Percentiles rank a stretch among this genome's conserved stretches.
phyloP scores from a whole-genome alignment of 2,888 invertebrate genomes.

The Luperina nickerlii region DNA sequence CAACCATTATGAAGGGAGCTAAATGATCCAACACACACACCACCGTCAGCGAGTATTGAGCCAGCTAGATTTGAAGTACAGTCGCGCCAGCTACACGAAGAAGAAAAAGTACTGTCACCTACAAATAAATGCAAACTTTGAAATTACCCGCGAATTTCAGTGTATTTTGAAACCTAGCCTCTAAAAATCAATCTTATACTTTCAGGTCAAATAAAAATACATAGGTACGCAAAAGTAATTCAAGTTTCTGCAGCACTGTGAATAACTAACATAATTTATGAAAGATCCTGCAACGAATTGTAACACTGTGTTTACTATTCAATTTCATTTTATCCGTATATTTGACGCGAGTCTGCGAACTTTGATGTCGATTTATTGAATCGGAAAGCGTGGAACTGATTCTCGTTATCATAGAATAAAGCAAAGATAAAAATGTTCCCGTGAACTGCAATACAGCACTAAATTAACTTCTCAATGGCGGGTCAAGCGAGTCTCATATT shows the following conservation, averaged over 20 bases:
- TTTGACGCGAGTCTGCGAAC: constrained; percentile 49
- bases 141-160: not conserved
- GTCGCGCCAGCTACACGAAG: no score
- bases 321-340: constrained; percentile 56
- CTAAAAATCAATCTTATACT: constrained; percentile 10
- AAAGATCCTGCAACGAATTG: constrained; percentile 38
- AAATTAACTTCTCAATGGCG: constrained; percentile 76
- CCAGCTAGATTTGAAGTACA: no score
- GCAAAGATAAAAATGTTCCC: constrained; percentile 46
- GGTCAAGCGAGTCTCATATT: constrained; percentile 80
- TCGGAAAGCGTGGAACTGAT: constrained; percentile 27
- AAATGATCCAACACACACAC: no score
- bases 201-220: constrained; percentile 37
- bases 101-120: not conserved
- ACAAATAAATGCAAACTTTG: not conserved
- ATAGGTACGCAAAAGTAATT: constrained; percentile 46
- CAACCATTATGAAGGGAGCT: no score
- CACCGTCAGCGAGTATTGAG: no score
- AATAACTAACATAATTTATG: constrained; percentile 46
- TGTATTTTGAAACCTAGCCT: not conserved
- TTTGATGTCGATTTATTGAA: constrained; percentile 56
- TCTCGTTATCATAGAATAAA: constrained; percentile 38
- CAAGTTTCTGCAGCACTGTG: constrained; percentile 30
- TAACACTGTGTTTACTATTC: constrained; percentile 53
- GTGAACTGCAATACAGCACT: constrained; percentile 60